Conservation (phyloP, 1,140 invertebrate species). For the Oscheius sp. region DNA sequence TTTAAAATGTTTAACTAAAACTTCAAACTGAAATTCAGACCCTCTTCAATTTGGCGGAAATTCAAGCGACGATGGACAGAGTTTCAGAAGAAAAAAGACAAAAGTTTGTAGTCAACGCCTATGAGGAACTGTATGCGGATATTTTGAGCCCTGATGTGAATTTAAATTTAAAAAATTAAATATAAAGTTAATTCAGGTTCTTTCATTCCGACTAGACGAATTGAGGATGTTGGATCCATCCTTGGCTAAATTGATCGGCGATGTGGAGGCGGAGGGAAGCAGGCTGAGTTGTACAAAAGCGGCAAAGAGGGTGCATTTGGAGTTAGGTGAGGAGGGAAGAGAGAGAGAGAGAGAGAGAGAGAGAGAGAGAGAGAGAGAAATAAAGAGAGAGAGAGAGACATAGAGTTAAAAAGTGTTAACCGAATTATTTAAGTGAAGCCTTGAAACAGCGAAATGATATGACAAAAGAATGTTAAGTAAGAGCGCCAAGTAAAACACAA, state of each 20-base stretch:
- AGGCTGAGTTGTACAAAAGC: background rate
- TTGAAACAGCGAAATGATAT: too few species aligned
- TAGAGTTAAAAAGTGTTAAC: too few species aligned
- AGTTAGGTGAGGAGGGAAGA: background rate
- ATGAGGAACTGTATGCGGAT: background rate
- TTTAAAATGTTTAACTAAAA: too few species aligned
- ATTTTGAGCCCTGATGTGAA: background rate
- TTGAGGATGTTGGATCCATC: background rate
- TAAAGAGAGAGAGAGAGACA: too few species aligned
- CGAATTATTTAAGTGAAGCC: too few species aligned
- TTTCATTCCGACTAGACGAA: background rate
- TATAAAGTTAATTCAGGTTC: background rate
- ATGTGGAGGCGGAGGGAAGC: background rate
- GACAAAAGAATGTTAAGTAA: too few species aligned
- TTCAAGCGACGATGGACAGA: background rate
- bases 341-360: too few species aligned
- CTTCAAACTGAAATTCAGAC: too few species aligned
- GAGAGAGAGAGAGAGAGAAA: too few species aligned
- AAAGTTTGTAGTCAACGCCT: background rate
- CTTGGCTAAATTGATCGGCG: background rate
- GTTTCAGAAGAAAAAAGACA: background rate
- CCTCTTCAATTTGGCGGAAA: background rate
- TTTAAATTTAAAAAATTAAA: background rate
- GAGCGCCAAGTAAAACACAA: too few species aligned
- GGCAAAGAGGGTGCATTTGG: background rate